Percentiles rank a stretch among this genome's conserved stretches.
Evolutionary conservation across 2,888 invertebrate species (phyloP).

Genomic region (Amblyjoppa fuscipennis): DNA sequence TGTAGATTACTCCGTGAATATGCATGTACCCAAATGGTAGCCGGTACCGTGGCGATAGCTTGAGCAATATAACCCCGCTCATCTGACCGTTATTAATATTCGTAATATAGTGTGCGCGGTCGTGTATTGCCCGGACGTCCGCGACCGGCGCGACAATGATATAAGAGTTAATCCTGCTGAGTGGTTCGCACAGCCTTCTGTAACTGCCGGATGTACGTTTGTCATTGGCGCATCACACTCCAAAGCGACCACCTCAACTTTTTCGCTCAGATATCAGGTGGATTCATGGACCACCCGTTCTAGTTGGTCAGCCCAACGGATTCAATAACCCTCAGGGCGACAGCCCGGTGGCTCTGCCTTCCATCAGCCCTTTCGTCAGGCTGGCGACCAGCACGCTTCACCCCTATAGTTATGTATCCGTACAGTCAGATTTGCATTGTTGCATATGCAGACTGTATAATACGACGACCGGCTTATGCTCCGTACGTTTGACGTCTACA

Average conservation of each 20-base stretch:
- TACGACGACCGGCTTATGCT: constrained; percentile 36
- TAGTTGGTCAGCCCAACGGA: neutral
- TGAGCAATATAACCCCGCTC: constrained; percentile 50
- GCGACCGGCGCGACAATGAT: constrained; percentile 58
- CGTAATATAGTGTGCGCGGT: constrained; percentile 53
- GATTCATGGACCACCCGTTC: constrained; percentile 1
- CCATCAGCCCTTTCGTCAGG: constrained; percentile 23
- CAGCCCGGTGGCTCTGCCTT: constrained; percentile 7
- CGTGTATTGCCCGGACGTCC: constrained; percentile 4
- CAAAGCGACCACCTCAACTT: constrained; percentile 14
- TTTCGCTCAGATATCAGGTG: constrained; percentile 29
- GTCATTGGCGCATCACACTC: neutral
- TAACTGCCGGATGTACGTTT: neutral
- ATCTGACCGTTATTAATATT: constrained; percentile 66
- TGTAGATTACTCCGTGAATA: constrained; percentile 51
- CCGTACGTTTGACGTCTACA: constrained; percentile 55
- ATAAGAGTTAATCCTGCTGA: constrained; percentile 69
- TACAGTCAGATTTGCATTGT: constrained; percentile 59
- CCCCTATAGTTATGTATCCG: constrained; percentile 8
- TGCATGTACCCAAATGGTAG: constrained; percentile 26
- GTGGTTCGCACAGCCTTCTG: constrained; percentile 45
- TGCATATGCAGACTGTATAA: constrained; percentile 69
- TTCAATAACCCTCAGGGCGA: constrained; percentile 18
- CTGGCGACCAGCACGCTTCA: constrained; percentile 21
- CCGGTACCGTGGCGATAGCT: constrained; percentile 30